These are phyloP conservation scores for Ictalurus punctatus DNA, from an alignment of 2,113 vertebrate genomes.

Conservation along the genomic window DNA sequence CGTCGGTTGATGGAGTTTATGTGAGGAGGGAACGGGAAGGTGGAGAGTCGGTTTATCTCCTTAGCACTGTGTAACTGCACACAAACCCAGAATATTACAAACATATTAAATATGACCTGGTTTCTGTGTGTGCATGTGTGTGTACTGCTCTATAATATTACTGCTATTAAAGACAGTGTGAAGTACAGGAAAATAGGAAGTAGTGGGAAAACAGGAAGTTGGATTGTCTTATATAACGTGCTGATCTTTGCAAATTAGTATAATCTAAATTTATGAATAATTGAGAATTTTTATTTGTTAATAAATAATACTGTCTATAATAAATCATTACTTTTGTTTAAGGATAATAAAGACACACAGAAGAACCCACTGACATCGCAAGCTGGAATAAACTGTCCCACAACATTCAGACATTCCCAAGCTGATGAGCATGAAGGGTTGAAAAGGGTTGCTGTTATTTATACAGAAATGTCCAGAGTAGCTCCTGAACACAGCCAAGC, in stretches of 20 bases:
- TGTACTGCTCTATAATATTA: background rate
- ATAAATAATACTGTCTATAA: background rate
- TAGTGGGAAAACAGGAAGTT: background rate
- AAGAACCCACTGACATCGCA: background rate
- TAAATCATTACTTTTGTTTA: background rate
- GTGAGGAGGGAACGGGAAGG: constrained; percentile 89
- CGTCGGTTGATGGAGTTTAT: constrained; percentile 86
- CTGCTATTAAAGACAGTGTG: background rate
- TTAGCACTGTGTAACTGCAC: constrained; percentile 74
- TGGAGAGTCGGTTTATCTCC: constrained; percentile 93
- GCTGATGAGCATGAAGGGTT: background rate
- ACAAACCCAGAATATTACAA: constrained; percentile 2
- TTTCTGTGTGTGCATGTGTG: too few relatives aligned
- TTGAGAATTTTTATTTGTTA: background rate
- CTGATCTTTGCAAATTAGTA: background rate
- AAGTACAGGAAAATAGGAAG: background rate
- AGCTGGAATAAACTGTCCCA: background rate
- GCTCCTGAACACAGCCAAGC: background rate
- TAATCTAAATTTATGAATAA: background rate
- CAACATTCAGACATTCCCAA: background rate
- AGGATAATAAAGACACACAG: background rate
- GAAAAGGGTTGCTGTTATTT: background rate
- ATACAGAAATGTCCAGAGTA: background rate
- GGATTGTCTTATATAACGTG: background rate
- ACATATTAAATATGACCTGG: too few relatives aligned